These are phyloP conservation scores for Dolomedes plantarius DNA, from an alignment of 2,888 invertebrate species.

Conservation along the genomic window DNA sequence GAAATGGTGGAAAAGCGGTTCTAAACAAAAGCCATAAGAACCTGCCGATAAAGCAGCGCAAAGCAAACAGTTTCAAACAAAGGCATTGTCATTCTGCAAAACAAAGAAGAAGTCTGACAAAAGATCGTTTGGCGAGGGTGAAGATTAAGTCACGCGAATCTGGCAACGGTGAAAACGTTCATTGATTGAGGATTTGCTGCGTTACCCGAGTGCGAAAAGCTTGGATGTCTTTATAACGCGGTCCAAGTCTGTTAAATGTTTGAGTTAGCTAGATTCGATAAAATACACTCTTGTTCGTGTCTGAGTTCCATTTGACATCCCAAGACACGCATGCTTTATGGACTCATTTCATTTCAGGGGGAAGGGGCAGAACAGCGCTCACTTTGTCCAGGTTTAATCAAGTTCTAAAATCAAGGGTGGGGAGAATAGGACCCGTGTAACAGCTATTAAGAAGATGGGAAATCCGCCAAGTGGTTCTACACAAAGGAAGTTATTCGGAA, in stretches of 20 bases:
- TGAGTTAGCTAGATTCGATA: background rate
- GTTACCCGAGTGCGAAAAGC: slow-evolving; percentile 5
- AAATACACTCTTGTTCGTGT: slow-evolving; percentile 4
- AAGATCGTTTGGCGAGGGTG: slow-evolving; percentile 19
- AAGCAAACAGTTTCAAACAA: slow-evolving; percentile 17
- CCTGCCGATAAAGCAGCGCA: background rate
- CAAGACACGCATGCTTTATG: background rate
- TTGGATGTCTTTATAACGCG: background rate
- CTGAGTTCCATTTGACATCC: slow-evolving; percentile 1
- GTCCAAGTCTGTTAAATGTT: background rate
- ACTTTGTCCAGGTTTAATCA: background rate
- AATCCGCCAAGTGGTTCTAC: background rate
- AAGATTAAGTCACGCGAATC: slow-evolving; percentile 26
- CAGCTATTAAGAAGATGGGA: background rate
- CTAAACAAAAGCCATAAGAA: slow-evolving; percentile 12
- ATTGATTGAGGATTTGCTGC: slow-evolving; percentile 10
- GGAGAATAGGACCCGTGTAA: background rate
- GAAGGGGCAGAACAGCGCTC: background rate
- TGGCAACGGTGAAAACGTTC: slow-evolving; percentile 10
- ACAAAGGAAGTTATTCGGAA: background rate
- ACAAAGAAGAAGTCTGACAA: slow-evolving; percentile 21
- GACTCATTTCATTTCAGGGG: background rate
- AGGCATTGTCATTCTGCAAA: slow-evolving; percentile 9
- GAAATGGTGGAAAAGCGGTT: background rate
- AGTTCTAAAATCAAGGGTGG: background rate